Evolutionary conservation across 2,888 invertebrate genomes (phyloP).

Genomic region (Dinocampus coccinellae): DNA sequence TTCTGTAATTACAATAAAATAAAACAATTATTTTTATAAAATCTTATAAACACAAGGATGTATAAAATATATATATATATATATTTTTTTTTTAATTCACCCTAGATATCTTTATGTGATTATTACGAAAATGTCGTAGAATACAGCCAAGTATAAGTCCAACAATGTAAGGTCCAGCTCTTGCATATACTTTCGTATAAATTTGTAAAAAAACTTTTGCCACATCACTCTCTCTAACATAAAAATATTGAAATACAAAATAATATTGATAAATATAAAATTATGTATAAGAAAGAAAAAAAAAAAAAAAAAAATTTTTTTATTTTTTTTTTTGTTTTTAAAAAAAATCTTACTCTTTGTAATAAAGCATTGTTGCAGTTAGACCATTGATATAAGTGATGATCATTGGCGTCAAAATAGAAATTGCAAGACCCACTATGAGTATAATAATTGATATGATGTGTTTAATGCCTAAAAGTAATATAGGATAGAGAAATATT

Average conservation of each 20-base stretch:
- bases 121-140: conserved; percentile 48
- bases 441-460: conserved; percentile 50
- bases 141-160: conserved; percentile 63
- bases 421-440: conserved; percentile 47
- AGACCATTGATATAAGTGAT: conserved; percentile 54
- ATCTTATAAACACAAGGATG: conserved; percentile 28
- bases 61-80: background rate
- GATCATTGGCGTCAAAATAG: conserved; percentile 55
- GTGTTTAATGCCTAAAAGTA: conserved; percentile 49
- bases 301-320: background rate
- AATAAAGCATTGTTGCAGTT: conserved; percentile 62
- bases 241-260: conserved; percentile 6
- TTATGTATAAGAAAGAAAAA: background rate
- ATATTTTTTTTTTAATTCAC: conserved; percentile 10
- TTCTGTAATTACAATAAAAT: conserved; percentile 42
- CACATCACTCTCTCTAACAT: conserved; percentile 49
- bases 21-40: background rate
- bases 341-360: conserved; percentile 63
- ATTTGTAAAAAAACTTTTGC: conserved; percentile 55
- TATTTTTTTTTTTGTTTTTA: conserved; percentile 7
- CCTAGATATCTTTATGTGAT: conserved; percentile 43
- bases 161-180: conserved; percentile 64
- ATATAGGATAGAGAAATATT: conserved; percentile 60
- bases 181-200: conserved; percentile 57
- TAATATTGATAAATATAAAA: conserved; percentile 5